phyloP scores from a whole-genome alignment of 2,888 invertebrate genomes.

The Mythimna ferrago region DNA sequence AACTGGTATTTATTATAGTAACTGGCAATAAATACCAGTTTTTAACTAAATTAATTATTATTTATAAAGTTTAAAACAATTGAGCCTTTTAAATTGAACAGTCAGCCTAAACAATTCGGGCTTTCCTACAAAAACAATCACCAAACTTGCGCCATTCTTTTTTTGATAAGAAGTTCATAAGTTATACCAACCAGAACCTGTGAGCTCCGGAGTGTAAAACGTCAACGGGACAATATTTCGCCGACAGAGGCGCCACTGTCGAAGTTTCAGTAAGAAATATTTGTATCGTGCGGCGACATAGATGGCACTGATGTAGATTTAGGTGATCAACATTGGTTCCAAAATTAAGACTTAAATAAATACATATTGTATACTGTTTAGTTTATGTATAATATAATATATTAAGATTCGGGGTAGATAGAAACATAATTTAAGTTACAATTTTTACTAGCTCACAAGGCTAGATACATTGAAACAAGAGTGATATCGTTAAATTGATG shows the following conservation, averaged over 20 bases:
- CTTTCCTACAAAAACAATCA: neutral
- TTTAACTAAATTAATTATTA: no score
- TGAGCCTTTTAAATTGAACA: neutral
- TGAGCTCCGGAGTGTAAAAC: slow-evolving; percentile 6
- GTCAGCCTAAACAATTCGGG: neutral
- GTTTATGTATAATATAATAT: no score
- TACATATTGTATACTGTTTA: neutral
- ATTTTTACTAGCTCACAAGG: no score
- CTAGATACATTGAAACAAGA: no score
- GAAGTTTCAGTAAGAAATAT: slow-evolving; percentile 5
- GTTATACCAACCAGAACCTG: neutral
- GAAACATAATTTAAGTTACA: no score
- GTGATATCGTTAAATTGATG: no score
- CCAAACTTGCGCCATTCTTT: no score
- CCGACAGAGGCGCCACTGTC: slow-evolving; percentile 37
- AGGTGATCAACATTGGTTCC: neutral
- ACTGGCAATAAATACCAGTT: neutral
- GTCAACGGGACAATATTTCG: neutral
- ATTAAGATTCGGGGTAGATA: no score
- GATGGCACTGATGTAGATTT: slow-evolving; percentile 43
- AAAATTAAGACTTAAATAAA: neutral
- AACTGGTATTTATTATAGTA: neutral
- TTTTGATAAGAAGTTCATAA: neutral
- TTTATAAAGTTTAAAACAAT: no score
- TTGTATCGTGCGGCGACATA: slow-evolving; percentile 4